A percentile compares a stretch with the other conserved stretches of the same genome.
These are phyloP conservation scores for Jacana jacana DNA, from an alignment of 2,113 vertebrate genomes.

Conservation along the genomic window DNA sequence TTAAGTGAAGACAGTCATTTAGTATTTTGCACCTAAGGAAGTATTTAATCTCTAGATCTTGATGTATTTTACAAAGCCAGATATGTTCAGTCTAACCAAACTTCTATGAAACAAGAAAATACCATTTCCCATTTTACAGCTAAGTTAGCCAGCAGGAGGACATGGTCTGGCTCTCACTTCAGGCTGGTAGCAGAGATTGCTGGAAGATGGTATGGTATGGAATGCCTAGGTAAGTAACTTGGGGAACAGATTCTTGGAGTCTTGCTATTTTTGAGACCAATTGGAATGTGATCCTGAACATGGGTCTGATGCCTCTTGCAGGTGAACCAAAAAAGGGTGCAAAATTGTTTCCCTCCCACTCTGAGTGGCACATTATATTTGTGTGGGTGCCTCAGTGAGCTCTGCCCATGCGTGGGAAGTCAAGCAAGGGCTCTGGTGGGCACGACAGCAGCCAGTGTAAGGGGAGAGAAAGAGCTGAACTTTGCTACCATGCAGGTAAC, in stretches of 20 bases:
- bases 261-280: not conserved
- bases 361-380: not conserved
- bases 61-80: not conserved
- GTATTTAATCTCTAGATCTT: not conserved
- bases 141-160: not conserved
- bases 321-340: not conserved
- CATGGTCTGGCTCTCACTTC: not conserved
- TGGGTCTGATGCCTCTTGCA: not conserved
- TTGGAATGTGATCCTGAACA: not conserved
- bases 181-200: not conserved
- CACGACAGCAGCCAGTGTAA: rapidly evolving
- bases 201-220: not conserved
- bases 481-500: not conserved
- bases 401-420: not conserved
- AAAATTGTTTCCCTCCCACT: not conserved
- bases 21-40: not conserved
- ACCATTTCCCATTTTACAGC: not conserved
- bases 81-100: not conserved
- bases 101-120: not conserved
- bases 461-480: not conserved
- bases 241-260: not conserved
- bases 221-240: not conserved
- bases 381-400: not conserved
- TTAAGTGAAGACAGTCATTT: not conserved
- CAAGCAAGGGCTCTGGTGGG: not conserved